Conservation (phyloP, 2,113 vertebrate species). For the Cyprinodon brontotheroides region DNA sequence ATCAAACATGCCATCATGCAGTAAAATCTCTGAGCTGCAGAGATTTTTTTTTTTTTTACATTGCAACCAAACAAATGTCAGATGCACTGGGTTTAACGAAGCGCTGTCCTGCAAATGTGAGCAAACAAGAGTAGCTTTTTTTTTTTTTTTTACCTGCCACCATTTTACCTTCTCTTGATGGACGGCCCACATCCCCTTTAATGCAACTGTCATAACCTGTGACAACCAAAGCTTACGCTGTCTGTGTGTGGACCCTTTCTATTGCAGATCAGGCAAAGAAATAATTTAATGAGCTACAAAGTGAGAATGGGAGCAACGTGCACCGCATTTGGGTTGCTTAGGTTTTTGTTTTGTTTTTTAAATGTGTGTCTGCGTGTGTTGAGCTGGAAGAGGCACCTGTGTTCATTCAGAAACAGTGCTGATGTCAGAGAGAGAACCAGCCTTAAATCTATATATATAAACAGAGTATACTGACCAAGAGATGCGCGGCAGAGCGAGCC, state of each 20-base stretch:
- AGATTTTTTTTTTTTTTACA: slow-evolving; percentile 40
- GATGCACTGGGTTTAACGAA: slow-evolving; percentile 59
- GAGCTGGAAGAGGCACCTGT: slow-evolving; percentile 64
- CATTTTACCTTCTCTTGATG: slow-evolving; percentile 7
- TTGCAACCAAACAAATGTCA: slow-evolving; percentile 60
- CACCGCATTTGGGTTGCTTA: slow-evolving; percentile 52
- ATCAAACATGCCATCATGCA: slow-evolving; percentile 47
- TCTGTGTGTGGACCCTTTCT: slow-evolving; percentile 20
- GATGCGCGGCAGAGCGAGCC: slow-evolving; percentile 59
- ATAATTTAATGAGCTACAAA: slow-evolving; percentile 15
- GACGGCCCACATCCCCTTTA: slow-evolving; percentile 52
- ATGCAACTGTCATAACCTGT: slow-evolving; percentile 52
- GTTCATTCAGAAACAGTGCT: slow-evolving; percentile 72
- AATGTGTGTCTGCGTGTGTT: slow-evolving; percentile 22
- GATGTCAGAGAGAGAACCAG: slow-evolving; percentile 73
- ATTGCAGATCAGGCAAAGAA: slow-evolving; percentile 27
- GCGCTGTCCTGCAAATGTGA: slow-evolving; percentile 68
- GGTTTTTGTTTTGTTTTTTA: slow-evolving; percentile 35
- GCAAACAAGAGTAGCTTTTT: slow-evolving; percentile 42
- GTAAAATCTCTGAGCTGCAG: slow-evolving; percentile 52
- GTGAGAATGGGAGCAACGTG: slow-evolving; percentile 71
- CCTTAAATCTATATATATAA: slow-evolving; percentile 69
- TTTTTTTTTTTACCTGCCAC: slow-evolving; percentile 19
- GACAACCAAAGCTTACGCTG: slow-evolving; percentile 69
- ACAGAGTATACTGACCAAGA: slow-evolving; percentile 66